Conservation (phyloP, 2,888 invertebrate species). For the Tachina lurida region DNA sequence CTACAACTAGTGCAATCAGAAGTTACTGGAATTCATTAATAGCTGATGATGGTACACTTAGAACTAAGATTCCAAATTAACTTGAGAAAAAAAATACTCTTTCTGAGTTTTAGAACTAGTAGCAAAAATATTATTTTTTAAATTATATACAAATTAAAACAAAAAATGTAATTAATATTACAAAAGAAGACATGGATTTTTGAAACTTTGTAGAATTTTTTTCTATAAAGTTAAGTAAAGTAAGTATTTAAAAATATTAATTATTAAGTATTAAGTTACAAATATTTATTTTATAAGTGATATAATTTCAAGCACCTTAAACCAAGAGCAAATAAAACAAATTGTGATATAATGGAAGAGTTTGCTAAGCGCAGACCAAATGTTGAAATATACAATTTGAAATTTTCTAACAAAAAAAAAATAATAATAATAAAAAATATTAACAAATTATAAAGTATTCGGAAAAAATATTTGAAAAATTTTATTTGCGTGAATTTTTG, state of each 20-base stretch:
- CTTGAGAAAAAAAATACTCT: no score
- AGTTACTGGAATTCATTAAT: not conserved
- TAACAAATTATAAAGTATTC: not conserved
- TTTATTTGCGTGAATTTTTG: no score
- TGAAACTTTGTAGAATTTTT: conserved; percentile 4
- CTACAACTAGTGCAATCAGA: not conserved
- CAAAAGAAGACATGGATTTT: conserved; percentile 77
- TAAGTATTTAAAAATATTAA: conserved; percentile 50
- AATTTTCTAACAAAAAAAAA: not conserved
- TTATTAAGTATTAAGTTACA: conserved; percentile 58
- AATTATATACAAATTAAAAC: conserved; percentile 47
- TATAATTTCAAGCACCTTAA: conserved; percentile 63
- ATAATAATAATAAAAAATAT: not conserved
- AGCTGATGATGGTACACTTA: not conserved
- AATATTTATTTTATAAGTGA: conserved; percentile 12
- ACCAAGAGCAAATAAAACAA: conserved; percentile 51
- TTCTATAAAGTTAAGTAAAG: conserved; percentile 36
- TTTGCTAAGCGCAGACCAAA: not conserved
- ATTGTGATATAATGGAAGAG: conserved; percentile 6
- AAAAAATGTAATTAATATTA: conserved; percentile 77
- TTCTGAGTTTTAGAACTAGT: not conserved
- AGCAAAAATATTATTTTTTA: not conserved
- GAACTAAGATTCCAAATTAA: no score
- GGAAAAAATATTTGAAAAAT: not conserved
- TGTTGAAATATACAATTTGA: not conserved